phyloP scores from a whole-genome alignment of 2,888 invertebrate genomes.

The Apoderus coryli region DNA sequence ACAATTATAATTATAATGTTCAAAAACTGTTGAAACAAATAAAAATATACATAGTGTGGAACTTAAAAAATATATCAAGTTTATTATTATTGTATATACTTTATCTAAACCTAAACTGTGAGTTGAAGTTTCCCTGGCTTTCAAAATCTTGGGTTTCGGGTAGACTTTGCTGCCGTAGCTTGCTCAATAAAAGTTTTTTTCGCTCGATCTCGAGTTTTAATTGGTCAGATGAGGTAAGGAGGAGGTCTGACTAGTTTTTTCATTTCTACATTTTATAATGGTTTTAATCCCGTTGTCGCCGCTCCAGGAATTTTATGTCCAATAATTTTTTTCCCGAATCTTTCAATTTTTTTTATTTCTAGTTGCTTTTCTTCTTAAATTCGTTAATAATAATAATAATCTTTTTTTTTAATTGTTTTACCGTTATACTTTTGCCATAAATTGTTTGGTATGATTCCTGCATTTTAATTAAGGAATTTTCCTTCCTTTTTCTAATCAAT shows the following conservation, averaged over 20 bases:
- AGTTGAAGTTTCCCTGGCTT: no score
- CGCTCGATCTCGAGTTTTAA: conserved; percentile 5
- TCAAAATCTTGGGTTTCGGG: conserved; percentile 3
- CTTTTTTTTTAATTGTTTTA: no score
- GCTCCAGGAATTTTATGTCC: conserved; percentile 10
- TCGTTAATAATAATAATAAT: no score
- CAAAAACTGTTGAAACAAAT: conserved; percentile 2
- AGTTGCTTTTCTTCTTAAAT: no score
- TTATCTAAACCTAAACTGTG: conserved; percentile 3
- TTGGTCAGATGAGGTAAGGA: conserved; percentile 5
- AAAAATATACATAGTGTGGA: conserved; percentile 1
- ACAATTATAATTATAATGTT: conserved; percentile 3
- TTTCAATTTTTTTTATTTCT: no score
- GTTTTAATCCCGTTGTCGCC: conserved; percentile 9
- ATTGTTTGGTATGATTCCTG: no score
- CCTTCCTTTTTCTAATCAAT: no score
- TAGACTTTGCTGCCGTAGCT: conserved; percentile 1
- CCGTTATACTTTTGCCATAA: no score
- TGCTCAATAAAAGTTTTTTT: conserved; percentile 7
- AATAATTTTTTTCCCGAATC: no score
- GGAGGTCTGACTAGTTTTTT: conserved; percentile 11
- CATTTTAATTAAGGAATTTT: no score
- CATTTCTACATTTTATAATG: conserved; percentile 11
- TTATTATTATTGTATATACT: conserved; percentile 1
- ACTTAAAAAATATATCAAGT: conserved; percentile 2